These are phyloP conservation scores for Brachyptera risi DNA, from an alignment of 2,888 invertebrate species.

Conservation along the genomic window DNA sequence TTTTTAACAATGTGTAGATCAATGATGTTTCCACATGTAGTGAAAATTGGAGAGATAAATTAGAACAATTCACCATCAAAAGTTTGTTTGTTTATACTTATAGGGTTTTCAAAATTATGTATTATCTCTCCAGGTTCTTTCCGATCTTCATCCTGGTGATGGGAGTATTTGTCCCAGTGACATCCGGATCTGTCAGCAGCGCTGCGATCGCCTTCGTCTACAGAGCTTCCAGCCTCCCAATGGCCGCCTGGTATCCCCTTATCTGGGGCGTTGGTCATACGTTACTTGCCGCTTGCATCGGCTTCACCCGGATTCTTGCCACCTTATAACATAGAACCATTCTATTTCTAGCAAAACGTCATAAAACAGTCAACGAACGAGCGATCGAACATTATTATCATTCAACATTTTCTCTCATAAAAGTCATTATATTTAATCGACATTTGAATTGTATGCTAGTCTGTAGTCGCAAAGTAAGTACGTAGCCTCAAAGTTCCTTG, in stretches of 20 bases:
- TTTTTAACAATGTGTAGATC: too few species aligned
- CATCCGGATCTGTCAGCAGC: conserved; percentile 84
- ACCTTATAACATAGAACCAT: conserved; percentile 62
- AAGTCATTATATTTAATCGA: too few species aligned
- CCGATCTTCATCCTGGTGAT: conserved; percentile 82
- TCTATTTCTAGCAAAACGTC: neutral
- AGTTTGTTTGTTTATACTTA: too few species aligned
- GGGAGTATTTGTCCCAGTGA: conserved; percentile 84
- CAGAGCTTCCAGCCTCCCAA: conserved; percentile 79
- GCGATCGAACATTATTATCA: too few species aligned
- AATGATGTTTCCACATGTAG: too few species aligned
- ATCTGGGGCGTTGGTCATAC: conserved; percentile 96
- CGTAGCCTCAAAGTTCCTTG: too few species aligned
- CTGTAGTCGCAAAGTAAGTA: too few species aligned
- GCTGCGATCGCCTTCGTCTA: conserved; percentile 93
- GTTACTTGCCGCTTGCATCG: conserved; percentile 80
- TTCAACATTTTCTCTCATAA: too few species aligned
- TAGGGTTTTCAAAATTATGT: too few species aligned
- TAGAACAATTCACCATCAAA: too few species aligned
- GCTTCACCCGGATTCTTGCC: conserved; percentile 88
- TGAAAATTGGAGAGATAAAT: too few species aligned
- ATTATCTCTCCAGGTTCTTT: conserved; percentile 67
- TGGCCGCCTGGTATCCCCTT: conserved; percentile 88
- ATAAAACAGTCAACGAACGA: neutral
- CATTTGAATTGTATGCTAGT: too few species aligned